These are phyloP conservation scores for Micropoecilia bifurca DNA, from an alignment of 2,797 vertebrate genomes.

Conservation along the genomic window DNA sequence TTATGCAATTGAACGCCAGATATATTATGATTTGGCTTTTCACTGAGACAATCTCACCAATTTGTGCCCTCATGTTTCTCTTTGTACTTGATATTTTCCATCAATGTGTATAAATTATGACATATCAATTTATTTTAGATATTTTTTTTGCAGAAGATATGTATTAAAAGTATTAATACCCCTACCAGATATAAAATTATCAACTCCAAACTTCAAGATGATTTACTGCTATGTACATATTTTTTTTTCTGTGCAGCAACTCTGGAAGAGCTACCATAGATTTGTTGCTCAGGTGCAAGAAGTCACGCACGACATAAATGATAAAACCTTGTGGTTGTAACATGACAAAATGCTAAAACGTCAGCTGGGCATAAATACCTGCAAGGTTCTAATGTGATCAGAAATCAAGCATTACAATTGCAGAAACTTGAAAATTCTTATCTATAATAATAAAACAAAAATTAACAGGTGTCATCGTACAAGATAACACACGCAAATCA, in stretches of 20 bases:
- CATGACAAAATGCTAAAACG: not conserved
- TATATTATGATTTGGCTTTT: not conserved
- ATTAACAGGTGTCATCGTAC: not conserved
- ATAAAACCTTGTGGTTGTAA: not conserved
- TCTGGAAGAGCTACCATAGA: not conserved
- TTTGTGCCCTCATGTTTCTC: not conserved
- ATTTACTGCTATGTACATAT: not conserved
- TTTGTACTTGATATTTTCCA: not conserved
- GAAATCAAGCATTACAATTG: slow-evolving; percentile 11
- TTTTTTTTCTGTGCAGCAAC: not conserved
- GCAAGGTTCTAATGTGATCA: slow-evolving; percentile 5
- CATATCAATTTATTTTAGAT: not conserved
- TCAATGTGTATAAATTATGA: not conserved
- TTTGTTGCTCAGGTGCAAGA: not conserved
- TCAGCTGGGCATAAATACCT: too few species aligned
- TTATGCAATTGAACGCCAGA: not conserved
- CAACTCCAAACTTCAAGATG: not conserved
- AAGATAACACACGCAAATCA: slow-evolving; percentile 2
- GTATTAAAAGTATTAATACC: not conserved
- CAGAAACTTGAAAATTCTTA: slow-evolving; percentile 24
- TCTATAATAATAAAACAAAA: slow-evolving; percentile 6
- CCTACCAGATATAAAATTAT: not conserved
- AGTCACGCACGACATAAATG: not conserved
- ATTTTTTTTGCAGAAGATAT: not conserved
- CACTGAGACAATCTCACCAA: not conserved